These are phyloP conservation scores for Tanypteryx hageni DNA, from an alignment of 2,888 invertebrate species.

Conservation along the genomic window DNA sequence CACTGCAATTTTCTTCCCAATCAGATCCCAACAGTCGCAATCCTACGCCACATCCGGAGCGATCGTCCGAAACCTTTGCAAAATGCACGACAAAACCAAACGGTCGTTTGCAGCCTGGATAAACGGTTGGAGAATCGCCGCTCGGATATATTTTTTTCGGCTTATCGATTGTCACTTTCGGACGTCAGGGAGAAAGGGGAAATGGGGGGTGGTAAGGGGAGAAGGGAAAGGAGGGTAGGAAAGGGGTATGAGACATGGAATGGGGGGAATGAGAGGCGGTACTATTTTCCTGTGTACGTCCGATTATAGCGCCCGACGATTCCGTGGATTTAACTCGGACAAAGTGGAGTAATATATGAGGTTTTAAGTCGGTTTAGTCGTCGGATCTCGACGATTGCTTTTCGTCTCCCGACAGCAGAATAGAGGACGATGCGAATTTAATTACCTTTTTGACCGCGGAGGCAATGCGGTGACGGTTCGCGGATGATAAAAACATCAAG, in stretches of 20 bases:
- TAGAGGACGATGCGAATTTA: not conserved
- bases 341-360: not conserved
- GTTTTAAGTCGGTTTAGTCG: not conserved
- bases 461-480: too few species aligned
- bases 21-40: not conserved
- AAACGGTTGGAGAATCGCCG: not conserved
- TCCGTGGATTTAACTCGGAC: too few species aligned
- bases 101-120: not conserved
- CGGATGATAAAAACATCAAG: too few species aligned
- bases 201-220: not conserved
- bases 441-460: not conserved
- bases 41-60: not conserved
- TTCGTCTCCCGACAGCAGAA: not conserved
- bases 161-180: not conserved
- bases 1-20: not conserved
- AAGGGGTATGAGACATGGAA: not conserved
- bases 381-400: not conserved
- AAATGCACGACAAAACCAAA: not conserved
- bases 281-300: too few species aligned
- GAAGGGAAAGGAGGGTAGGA: not conserved
- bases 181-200: not conserved
- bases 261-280: not conserved
- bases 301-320: too few species aligned
- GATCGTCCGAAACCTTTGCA: not conserved
- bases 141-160: not conserved